Evolutionary conservation across 2,797 vertebrate species (phyloP).

Genomic region (Acanthurus leucopareius): DNA sequence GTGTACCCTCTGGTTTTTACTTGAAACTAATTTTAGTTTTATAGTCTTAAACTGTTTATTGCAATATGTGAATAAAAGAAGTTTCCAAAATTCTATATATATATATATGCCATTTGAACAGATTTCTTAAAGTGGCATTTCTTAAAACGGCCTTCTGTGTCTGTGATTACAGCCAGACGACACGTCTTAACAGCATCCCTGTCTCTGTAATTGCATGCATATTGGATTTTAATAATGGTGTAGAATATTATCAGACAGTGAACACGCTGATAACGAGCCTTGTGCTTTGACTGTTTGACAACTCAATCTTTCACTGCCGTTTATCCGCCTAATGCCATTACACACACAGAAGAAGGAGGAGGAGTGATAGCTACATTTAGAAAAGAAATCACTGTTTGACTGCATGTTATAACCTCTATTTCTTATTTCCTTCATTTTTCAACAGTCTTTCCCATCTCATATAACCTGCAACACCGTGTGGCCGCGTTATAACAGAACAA

Average conservation of each 20-base stretch:
- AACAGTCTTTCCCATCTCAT: constrained; percentile 54
- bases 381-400: constrained; percentile 69
- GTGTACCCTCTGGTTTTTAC: constrained; percentile 40
- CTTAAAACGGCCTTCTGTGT: constrained; percentile 61
- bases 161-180: constrained; percentile 61
- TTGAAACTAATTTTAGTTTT: constrained; percentile 40
- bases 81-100: constrained; percentile 29
- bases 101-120: constrained; percentile 12
- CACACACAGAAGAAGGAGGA: constrained; percentile 38
- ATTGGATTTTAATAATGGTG: constrained; percentile 86
- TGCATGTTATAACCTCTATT: constrained; percentile 42
- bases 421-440: constrained; percentile 58
- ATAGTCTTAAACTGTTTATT: constrained; percentile 39
- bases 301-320: constrained; percentile 83
- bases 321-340: constrained; percentile 73
- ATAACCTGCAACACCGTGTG: constrained; percentile 40
- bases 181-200: constrained; percentile 66
- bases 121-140: constrained; percentile 42
- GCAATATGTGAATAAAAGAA: constrained; percentile 45
- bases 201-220: constrained; percentile 80
- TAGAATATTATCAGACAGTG: constrained; percentile 84
- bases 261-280: constrained; percentile 81
- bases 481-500: constrained; percentile 66
- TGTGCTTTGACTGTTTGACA: constrained; percentile 85
- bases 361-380: constrained; percentile 82